A percentile compares a stretch with the other conserved stretches of the same genome.
These are phyloP conservation scores for Acrocera orbiculus DNA, from an alignment of 2,888 invertebrate genomes.

Conservation along the genomic window DNA sequence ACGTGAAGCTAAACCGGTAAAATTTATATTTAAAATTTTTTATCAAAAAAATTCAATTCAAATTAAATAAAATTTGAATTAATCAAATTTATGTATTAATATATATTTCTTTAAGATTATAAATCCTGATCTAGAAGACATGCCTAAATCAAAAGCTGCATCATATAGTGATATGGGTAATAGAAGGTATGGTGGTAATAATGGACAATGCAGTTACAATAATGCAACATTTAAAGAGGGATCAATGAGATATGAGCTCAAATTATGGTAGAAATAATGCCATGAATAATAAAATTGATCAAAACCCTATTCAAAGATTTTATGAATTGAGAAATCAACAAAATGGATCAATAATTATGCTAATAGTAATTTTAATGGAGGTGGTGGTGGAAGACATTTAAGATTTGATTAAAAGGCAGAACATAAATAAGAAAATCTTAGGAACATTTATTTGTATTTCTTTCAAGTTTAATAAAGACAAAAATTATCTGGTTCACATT, in stretches of 20 bases:
- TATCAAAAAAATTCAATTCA: neutral
- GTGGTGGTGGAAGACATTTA: too few relatives aligned
- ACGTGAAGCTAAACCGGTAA: conserved; percentile 72
- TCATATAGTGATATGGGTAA: conserved; percentile 8
- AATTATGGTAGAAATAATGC: neutral
- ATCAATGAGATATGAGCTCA: neutral
- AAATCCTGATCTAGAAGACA: conserved; percentile 65
- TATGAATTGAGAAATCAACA: too few relatives aligned
- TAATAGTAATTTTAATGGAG: too few relatives aligned
- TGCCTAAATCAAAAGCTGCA: conserved; percentile 41
- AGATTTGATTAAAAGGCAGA: too few relatives aligned
- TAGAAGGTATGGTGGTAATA: conserved; percentile 16
- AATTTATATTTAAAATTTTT: conserved; percentile 12
- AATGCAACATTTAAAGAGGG: neutral
- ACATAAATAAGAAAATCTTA: too few relatives aligned
- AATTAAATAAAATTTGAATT: neutral
- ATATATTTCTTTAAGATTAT: conserved; percentile 35
- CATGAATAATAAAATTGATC: too few relatives aligned
- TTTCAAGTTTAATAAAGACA: too few relatives aligned
- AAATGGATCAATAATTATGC: too few relatives aligned
- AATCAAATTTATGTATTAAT: neutral
- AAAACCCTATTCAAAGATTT: too few relatives aligned
- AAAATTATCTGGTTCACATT: too few relatives aligned
- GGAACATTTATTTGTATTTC: too few relatives aligned
- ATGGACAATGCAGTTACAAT: conserved; percentile 2